Base-by-base conservation (phyloP, 2,113 vertebrate genomes). In the human (Homo sapiens) region DNA sequence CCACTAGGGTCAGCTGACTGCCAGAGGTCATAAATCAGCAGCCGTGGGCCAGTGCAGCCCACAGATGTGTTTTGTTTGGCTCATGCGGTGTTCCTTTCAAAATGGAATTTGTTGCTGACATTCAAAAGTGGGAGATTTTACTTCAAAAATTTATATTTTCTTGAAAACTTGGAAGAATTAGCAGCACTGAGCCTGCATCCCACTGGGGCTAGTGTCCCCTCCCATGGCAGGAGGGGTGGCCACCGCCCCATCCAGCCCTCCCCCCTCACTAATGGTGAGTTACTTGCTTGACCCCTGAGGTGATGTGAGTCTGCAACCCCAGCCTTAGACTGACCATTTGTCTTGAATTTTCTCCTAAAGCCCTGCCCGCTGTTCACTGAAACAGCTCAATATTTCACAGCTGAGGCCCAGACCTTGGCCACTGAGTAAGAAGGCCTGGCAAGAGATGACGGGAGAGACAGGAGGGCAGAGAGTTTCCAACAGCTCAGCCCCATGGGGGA, bases 111-210 rank as follows among this genome's bases (percentile, higher is more conserved):
- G 1, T 90, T 75, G 55, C 80, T 75, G 73, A 40, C 2, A 1
- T 80, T 89, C 61, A 87, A 89, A 90, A 92, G 35, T 48, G 55
- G 84, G 80, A 87, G 87, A 72, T 89, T 93, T 83, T 45, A 59
- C 80, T 94, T 83, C 86, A 86, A 40, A 91, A 72, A 76, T 75
- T 45, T 0, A 0, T 59, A 45, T 85, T 79, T 98, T 95, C 52
- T 90, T 80, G 66, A 91, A 89, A 55, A 55, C 43, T 57, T 88
- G 68, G 45, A 89, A 68, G 59, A 75, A 27, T 22, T 55, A 38
- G 8, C 82, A 57, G 2, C 8, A 1, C 10, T 13, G 85, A 83
- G 72, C n/a, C 40, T 59, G 6, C 52, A 30, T 9, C 10, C 8
- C 20, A 10, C 32, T 32, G 80, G 32, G 61, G 23, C 23, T 13